Evolutionary conservation across 2,797 vertebrate species (phyloP), one percentile per base, ranked within the genome.

Genomic region (Anableps anableps): DNA sequence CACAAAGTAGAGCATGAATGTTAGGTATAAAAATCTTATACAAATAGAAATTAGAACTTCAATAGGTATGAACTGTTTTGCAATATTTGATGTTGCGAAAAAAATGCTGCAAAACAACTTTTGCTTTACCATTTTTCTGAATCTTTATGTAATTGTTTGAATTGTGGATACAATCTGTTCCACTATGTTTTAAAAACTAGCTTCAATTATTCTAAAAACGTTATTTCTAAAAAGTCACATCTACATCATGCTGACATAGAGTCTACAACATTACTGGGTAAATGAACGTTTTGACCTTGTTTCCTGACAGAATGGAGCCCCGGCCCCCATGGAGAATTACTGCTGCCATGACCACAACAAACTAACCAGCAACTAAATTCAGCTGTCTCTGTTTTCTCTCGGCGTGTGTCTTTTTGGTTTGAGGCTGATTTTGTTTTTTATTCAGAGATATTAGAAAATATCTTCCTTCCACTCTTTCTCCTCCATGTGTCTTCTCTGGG

Each of bases 261-360:
- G 14, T 48, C 14, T 48, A n/a, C 53, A 26, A n/a, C 23, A n/a
- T 26, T n/a, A 70, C 3, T 31, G 5, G 17, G 58, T 36, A 23
- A 8, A 26, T 36, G 21, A 62, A 68, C 50, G 10, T 75, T 51
- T 77, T 55, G 80, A 17, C 87, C n/a, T 76, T 86, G 71, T 77
- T 48, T 79, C 29, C 43, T 1, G 7, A 80, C 86, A 93, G 89
- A 87, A 78, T 43, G 62, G 38, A 62, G 26, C 16, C 77, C 66
- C 17, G 13, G 50, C 64, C 80, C 77, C 82, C 76, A 74, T 80
- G 43, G 74, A 68, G 76, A 76, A 85, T 75, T 26, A 72, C 53
- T 43, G 58, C 84, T 74, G 62, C 90, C 82, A 86, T 86, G 81
- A 87, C 84, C 83, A 68, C 85, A 82, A 75, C 53, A n/a, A 77